These are phyloP conservation scores for Lycodopsis pacificus DNA, from an alignment of 2,797 vertebrate species.

Conservation along the genomic window DNA sequence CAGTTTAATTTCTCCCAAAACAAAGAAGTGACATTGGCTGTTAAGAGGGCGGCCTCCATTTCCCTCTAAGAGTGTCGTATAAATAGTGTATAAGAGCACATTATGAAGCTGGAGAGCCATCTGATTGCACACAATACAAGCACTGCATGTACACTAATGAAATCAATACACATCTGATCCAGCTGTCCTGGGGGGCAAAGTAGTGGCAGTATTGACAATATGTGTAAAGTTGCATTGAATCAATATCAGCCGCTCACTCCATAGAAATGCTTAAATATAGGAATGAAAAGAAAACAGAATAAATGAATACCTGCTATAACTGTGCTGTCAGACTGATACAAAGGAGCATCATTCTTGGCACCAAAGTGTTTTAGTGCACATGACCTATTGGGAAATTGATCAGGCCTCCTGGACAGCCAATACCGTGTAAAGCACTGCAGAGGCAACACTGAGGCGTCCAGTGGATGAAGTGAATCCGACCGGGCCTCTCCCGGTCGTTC, in stretches of 20 bases:
- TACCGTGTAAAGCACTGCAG: conserved; percentile 23
- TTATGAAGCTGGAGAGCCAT: not conserved
- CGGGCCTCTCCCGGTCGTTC: not conserved
- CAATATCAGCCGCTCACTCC: conserved; percentile 29
- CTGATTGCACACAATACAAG: conserved; percentile 7
- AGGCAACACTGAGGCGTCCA: conserved; percentile 3
- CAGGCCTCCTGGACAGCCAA: conserved; percentile 22
- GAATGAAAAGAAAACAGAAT: not conserved
- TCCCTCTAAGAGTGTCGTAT: not conserved
- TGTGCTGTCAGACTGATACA: not conserved
- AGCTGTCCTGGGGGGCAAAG: conserved; percentile 41
- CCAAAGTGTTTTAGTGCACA: conserved; percentile 8
- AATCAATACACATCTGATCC: conserved; percentile 56
- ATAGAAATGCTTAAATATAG: conserved; percentile 20
- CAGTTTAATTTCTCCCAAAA: not conserved
- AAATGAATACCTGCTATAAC: not conserved
- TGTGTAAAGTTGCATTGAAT: conserved; percentile 20
- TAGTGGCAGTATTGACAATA: conserved; percentile 28
- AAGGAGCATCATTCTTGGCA: not conserved
- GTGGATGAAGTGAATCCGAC: not conserved
- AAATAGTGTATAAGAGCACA: conserved; percentile 1
- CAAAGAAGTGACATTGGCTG: not conserved
- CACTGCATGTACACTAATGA: not conserved
- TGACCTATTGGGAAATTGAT: conserved; percentile 55
- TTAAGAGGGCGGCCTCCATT: not conserved